Percentiles rank a stretch among this genome's conserved stretches.
phyloP scores from a whole-genome alignment of 30 jellyfish, hydroid and myxozoan genomes.

The Mastigias papua region DNA sequence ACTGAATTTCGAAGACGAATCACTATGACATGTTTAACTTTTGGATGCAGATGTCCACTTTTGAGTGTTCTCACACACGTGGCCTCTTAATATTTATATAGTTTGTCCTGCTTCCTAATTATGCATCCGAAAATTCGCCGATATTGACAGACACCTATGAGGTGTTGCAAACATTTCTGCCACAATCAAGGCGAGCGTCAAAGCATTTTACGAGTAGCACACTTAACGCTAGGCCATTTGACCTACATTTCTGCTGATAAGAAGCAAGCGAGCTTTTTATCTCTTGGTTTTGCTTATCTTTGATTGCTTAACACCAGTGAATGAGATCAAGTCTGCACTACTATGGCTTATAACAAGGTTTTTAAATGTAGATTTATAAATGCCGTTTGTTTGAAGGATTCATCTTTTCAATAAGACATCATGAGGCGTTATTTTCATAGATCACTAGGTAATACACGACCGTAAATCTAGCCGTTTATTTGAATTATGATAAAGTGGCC shows the following conservation, averaged over 20 bases:
- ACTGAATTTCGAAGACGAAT: background rate
- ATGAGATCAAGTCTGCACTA: constrained; percentile 12
- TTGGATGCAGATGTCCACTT: constrained; percentile 12
- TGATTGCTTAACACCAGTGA: constrained; percentile 62
- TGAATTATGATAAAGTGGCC: background rate
- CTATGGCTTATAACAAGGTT: constrained; percentile 6
- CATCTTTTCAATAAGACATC: background rate
- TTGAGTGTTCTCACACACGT: constrained; percentile 38
- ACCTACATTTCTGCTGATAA: constrained; percentile 52
- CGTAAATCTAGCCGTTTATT: background rate
- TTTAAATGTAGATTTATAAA: constrained; percentile 13
- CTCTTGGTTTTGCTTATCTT: constrained; percentile 56
- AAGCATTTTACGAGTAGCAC: constrained; percentile 19
- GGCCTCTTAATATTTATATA: constrained; percentile 10
- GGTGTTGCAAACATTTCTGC: constrained; percentile 55
- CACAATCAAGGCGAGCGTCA: constrained; percentile 24
- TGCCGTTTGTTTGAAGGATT: background rate
- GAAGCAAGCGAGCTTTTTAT: constrained; percentile 16
- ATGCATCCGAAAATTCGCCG: background rate
- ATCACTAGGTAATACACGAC: background rate
- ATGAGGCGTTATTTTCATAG: background rate
- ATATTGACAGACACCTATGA: constrained; percentile 73
- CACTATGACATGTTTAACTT: background rate
- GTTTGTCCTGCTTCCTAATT: constrained; percentile 15
- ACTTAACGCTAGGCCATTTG: constrained; percentile 62